These are phyloP conservation scores for Neomicropteryx cornuta DNA, from an alignment of 1,140 invertebrate genomes.

Conservation along the genomic window DNA sequence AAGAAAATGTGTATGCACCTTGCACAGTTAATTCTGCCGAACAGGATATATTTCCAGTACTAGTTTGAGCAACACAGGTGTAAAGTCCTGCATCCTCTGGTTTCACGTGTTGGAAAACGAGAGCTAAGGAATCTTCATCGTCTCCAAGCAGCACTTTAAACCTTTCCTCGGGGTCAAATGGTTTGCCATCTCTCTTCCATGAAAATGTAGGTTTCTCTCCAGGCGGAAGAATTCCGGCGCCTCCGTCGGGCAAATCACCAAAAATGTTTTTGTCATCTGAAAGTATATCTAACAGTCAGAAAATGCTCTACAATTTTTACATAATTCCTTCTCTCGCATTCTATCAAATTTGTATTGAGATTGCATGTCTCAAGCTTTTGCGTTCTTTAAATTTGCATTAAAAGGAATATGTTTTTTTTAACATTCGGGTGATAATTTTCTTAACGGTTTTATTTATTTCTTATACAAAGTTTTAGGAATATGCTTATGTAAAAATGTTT, in stretches of 20 bases:
- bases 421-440: no score
- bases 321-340: no score
- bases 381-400: conserved; percentile 1
- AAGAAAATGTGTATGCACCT: conserved; percentile 33
- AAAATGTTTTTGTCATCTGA: conserved; percentile 73
- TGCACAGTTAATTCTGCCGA: conserved; percentile 88
- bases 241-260: conserved; percentile 52
- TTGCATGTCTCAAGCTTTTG: no score
- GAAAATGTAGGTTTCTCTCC: conserved; percentile 73
- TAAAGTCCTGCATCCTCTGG: conserved; percentile 90
- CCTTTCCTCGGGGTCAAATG: conserved; percentile 84
- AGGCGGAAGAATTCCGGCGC: conserved; percentile 52
- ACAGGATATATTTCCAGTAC: conserved; percentile 84
- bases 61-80: conserved; percentile 89
- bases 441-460: no score
- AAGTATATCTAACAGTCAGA: no score
- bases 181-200: conserved; percentile 84
- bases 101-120: conserved; percentile 89
- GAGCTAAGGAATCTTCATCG: conserved; percentile 81
- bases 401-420: no score
- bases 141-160: conserved; percentile 90
- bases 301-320: not conserved
- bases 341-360: no score
- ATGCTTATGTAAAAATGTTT: no score
- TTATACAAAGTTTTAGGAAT: no score